Evolutionary conservation across 2,888 invertebrate species (phyloP), one percentile per base, ranked within the genome.

Genomic region (Agrochola lota): DNA sequence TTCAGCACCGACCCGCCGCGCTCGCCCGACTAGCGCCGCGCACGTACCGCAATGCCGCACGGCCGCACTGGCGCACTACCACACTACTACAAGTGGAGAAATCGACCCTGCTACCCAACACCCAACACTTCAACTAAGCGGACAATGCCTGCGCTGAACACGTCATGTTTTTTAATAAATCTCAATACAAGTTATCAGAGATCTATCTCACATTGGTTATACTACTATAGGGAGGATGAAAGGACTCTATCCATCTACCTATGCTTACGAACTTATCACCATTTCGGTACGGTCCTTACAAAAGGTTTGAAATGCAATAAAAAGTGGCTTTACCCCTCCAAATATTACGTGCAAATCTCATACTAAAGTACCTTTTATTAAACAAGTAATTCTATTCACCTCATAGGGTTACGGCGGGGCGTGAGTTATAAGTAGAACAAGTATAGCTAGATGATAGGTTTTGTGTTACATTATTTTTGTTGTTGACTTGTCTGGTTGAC

Each of bases 321-420:
- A 64, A 69, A 46, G 12, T 55, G 79, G n/a, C 60, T 60, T 72
- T 64, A 12, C 49, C 62, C 63, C 40, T 84, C 68, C 55, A 72
- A 46, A 40, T 6, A 26, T 12, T 23, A 35, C 63, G 62, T 60
- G 26, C 68, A 26, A 52, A 55, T n/a, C 15, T 35, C 59, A 68
- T n/a, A 57, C 74, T 82, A 62, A 66, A 74, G 43, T 74, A 81
- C 81, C 70, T 85, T 43, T 43, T 43, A 43, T 43, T 43, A 43
- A 68, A 69, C 68, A 60, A 75, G 71, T 63, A 85, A 76, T 76
- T 72, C 17, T 26, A 43, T 72, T 97, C 98, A 87, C 97, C 97
- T 70, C 77, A 68, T 81, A 85, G 49, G 20, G 43, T 40, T 7
- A 40, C 40, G 40, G 82, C 64, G 69, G 8, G 49, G n/a, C 78